Conservation (phyloP, 2,888 invertebrate genomes). For the Deilephila elpenor region DNA sequence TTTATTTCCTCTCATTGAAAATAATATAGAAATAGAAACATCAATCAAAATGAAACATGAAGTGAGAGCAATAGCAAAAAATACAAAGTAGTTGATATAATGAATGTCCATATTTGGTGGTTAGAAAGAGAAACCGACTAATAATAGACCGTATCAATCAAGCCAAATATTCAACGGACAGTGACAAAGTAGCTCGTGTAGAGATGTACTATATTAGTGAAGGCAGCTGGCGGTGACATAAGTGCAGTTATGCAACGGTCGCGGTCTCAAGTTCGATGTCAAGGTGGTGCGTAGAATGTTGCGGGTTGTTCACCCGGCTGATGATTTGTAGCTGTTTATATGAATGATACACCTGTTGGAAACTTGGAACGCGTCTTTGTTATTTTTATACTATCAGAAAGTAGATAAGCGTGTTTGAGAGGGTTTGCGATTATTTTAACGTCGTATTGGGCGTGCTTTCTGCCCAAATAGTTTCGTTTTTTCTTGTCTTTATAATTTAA, state of each 20-base stretch:
- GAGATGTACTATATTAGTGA: background rate
- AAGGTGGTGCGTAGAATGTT: conserved; percentile 28
- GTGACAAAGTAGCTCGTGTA: background rate
- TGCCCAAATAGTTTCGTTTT: too few species aligned
- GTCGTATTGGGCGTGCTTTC: too few species aligned
- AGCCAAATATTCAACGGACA: conserved; percentile 6
- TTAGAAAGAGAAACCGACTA: conserved; percentile 9
- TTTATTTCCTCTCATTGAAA: too few species aligned
- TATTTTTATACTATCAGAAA: too few species aligned
- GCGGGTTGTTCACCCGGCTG: conserved; percentile 21
- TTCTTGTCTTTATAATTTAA: too few species aligned
- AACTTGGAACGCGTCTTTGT: too few species aligned
- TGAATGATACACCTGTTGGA: background rate
- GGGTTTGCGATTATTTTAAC: too few species aligned
- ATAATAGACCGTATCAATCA: background rate
- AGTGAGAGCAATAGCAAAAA: too few species aligned
- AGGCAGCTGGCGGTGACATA: background rate
- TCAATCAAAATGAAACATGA: too few species aligned
- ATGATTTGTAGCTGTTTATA: conserved; percentile 12
- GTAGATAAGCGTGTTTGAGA: too few species aligned
- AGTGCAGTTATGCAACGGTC: conserved; percentile 3
- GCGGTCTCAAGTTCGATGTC: conserved; percentile 27
- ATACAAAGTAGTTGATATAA: too few species aligned
- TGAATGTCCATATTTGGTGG: background rate
- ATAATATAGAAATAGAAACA: too few species aligned